Evolutionary conservation across 2,113 vertebrate genomes (phyloP), one percentile per base, ranked within the genome.

Genomic region (Mixornis gularis): DNA sequence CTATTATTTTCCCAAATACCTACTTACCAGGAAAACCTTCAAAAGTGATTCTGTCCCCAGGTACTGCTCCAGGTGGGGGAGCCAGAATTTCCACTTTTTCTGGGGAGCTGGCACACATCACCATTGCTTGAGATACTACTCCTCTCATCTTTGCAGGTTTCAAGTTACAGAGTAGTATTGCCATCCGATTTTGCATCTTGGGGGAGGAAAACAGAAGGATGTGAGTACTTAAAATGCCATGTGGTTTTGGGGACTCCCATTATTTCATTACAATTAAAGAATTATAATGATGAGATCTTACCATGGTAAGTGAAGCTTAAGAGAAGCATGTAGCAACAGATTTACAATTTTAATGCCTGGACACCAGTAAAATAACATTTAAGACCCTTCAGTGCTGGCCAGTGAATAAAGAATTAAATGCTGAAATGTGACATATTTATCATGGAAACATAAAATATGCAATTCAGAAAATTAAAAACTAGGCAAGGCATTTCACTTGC

Each of bases 181-280:
- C 98, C 98, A 99, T 98, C 36, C 98, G 98, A 96, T 99, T 99
- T 96, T 99, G 98, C 98, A 99, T 99, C 99, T 99, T 96, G 46
- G 12, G 43, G 38, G 30, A 91, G 17, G 17, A 94, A 87, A 87
- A 72, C 10, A 87, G 49, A 81, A 89, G 12, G 22, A 36, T 29
- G 1, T 27, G 43, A 95, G 26, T 32, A 69, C 17, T 64, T 56
- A 68, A 40, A 73, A 56, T 10, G 12, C 27, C 62, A 46, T 1
- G 1, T 55, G 19, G 10, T 71, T 90, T 70, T 10, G 16, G 9
- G 13, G 13, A 34, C 38, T 65, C 6, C 19, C 24, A 34, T 32
- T 49, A 46, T 29, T 65, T 72, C 17, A 29, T 29, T 63, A 36
- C 5, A 80, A 73, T 8, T 7, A 12, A 53, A 89, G 24, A 91